phyloP scores from a whole-genome alignment of 2,113 vertebrate species.

The Cygnus atratus region DNA sequence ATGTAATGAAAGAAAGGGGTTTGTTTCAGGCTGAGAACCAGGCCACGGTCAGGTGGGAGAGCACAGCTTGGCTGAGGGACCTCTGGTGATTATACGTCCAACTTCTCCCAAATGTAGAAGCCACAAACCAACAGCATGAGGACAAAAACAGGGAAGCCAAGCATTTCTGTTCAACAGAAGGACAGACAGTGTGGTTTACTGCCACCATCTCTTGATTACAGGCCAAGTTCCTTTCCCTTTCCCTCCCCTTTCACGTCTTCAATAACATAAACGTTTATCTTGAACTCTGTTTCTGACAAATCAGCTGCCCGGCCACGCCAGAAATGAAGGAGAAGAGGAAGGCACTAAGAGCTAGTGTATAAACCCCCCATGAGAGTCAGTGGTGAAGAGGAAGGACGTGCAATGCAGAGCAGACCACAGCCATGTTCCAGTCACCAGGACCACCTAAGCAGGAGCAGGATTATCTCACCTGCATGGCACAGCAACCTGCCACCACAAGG shows the following conservation, averaged over 20 bases:
- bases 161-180: background rate
- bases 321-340: background rate
- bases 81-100: background rate
- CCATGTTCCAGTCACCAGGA: rapidly evolving
- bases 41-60: background rate
- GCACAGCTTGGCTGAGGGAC: background rate
- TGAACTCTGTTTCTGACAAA: background rate
- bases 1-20: background rate
- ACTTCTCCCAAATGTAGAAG: background rate
- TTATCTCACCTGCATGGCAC: background rate
- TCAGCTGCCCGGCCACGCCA: background rate
- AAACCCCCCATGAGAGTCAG: background rate
- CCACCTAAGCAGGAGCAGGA: background rate
- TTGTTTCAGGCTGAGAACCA: background rate
- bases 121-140: background rate
- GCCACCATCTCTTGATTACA: slow-evolving; percentile 6
- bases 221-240: background rate
- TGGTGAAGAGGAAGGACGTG: background rate
- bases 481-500: background rate
- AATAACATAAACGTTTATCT: background rate
- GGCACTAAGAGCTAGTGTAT: background rate
- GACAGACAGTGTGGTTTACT: background rate
- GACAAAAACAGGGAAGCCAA: background rate
- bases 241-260: background rate
- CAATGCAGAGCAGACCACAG: background rate